Conservation (phyloP, 2,113 vertebrate species). For the Euleptes europaea region DNA sequence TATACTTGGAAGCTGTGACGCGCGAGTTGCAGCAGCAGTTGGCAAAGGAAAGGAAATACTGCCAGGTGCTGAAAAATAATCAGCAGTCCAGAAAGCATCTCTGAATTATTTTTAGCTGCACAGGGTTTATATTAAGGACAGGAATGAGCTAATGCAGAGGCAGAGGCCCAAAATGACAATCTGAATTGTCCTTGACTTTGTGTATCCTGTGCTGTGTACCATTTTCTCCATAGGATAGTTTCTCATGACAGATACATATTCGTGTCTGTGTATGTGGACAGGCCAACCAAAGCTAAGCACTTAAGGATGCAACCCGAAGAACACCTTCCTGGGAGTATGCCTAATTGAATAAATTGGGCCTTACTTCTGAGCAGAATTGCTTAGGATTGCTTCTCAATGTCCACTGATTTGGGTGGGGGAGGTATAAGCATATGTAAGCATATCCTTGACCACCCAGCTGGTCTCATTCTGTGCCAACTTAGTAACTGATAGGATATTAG, state of each 20-base stretch:
- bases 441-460: neutral
- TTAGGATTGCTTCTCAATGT: no score
- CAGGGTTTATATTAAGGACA: slow-evolving; percentile 7
- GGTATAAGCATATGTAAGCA: no score
- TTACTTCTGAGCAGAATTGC: no score
- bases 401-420: neutral
- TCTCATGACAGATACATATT: neutral
- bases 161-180: neutral
- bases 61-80: slow-evolving; percentile 16
- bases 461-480: neutral
- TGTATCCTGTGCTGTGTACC: neutral
- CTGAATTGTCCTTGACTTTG: slow-evolving; percentile 7
- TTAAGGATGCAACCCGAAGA: neutral
- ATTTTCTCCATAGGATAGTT: neutral
- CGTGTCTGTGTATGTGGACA: neutral
- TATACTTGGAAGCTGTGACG: slow-evolving; percentile 5
- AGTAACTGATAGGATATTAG: neutral
- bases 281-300: neutral
- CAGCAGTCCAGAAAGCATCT: slow-evolving; percentile 10
- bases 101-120: slow-evolving; percentile 21
- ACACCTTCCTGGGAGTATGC: no score
- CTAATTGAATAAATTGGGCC: no score
- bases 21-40: neutral
- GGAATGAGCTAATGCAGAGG: neutral
- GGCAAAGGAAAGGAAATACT: slow-evolving; percentile 16